Percentiles rank a stretch among this genome's conserved stretches.
Evolutionary conservation across 2,888 invertebrate species (phyloP).

Genomic region (Agrilus mali): DNA sequence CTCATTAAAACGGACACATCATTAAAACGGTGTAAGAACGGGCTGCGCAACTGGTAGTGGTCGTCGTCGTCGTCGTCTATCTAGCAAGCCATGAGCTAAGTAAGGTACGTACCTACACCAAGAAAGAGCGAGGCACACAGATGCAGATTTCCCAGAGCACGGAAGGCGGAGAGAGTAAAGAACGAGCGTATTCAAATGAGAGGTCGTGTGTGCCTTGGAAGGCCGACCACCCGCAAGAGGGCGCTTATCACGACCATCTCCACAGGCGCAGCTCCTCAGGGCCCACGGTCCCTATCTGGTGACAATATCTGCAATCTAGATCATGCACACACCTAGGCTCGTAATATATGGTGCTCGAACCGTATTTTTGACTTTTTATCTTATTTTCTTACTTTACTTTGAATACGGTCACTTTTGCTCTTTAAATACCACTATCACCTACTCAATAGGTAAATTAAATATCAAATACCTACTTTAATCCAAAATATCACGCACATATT

Average conservation of each 20-base stretch:
- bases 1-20: constrained; percentile 33
- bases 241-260: constrained; percentile 29
- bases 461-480: no score
- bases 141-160: constrained; percentile 26
- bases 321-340: constrained; percentile 33
- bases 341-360: constrained; percentile 24
- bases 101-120: constrained; percentile 2
- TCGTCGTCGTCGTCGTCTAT: no score
- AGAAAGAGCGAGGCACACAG: constrained; percentile 11
- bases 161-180: constrained; percentile 22
- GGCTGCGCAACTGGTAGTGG: neutral
- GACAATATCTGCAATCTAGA: constrained; percentile 37
- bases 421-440: no score
- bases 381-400: no score
- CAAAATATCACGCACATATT: neutral
- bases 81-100: no score
- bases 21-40: constrained; percentile 27
- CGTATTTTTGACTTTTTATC: neutral
- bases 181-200: constrained; percentile 35
- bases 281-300: constrained; percentile 29
- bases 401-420: no score
- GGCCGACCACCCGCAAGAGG: constrained; percentile 30
- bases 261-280: constrained; percentile 19
- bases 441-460: no score
- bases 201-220: constrained; percentile 26